Evolutionary conservation across 2,888 invertebrate species (phyloP).

Genomic region (Ophion ellenae): DNA sequence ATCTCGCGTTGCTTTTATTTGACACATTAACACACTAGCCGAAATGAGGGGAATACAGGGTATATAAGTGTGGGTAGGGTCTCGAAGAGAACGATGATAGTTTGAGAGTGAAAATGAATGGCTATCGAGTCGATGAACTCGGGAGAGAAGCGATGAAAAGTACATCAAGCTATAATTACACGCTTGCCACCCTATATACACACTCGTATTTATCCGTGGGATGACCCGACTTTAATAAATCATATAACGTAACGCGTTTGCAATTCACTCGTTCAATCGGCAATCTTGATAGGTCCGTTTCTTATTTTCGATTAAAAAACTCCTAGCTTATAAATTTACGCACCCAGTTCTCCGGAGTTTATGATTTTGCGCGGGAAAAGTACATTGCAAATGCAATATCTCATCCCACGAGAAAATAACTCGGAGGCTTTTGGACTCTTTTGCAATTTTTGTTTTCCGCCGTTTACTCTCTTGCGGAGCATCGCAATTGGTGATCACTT

Average conservation of each 20-base stretch:
- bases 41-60: too few relatives aligned
- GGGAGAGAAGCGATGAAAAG: neutral
- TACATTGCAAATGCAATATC: too few relatives aligned
- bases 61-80: neutral
- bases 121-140: slow-evolving; percentile 26
- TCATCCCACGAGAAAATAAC: too few relatives aligned
- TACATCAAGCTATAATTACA: slow-evolving; percentile 28
- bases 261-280: slow-evolving; percentile 36
- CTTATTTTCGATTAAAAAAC: slow-evolving; percentile 39
- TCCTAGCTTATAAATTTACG: neutral
- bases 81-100: neutral
- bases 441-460: too few relatives aligned
- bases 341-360: too few relatives aligned
- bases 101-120: slow-evolving; percentile 30
- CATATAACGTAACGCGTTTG: slow-evolving; percentile 23
- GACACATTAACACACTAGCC: neutral
- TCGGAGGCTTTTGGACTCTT: too few relatives aligned
- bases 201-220: neutral
- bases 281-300: slow-evolving; percentile 21
- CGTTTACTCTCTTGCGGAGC: neutral
- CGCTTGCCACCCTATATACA: neutral
- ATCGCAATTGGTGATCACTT: neutral
- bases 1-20: neutral
- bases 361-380: too few relatives aligned
- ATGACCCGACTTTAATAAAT: slow-evolving; percentile 14